These are phyloP conservation scores for Ondatra zibethicus DNA, from an alignment of 2,113 vertebrate genomes.

Conservation along the genomic window DNA sequence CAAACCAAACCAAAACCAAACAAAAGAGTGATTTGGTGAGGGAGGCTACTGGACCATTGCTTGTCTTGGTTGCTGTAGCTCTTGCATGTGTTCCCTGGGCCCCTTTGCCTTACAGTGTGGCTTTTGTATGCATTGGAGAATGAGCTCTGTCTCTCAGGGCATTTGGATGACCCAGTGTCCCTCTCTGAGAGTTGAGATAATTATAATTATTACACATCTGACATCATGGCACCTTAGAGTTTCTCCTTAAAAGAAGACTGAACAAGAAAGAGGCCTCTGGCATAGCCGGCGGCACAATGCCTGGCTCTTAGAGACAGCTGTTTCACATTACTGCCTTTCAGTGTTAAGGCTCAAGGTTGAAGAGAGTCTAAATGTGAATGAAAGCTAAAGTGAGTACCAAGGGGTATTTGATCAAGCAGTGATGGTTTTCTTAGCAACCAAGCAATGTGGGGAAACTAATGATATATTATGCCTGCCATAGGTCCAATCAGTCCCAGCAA, in stretches of 20 bases:
- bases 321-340: background rate
- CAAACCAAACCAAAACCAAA: no score
- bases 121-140: background rate
- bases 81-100: background rate
- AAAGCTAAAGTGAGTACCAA: background rate
- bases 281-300: background rate
- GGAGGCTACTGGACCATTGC: background rate
- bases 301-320: background rate
- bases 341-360: slow-evolving; percentile 32
- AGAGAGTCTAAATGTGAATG: background rate
- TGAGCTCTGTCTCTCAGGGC: background rate
- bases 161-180: background rate
- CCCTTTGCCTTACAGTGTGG: background rate
- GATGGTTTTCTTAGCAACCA: background rate
- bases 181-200: background rate
- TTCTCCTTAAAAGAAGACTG: background rate
- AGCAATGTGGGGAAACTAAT: background rate
- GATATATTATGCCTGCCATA: background rate
- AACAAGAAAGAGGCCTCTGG: background rate
- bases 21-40: background rate
- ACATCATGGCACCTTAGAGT: background rate
- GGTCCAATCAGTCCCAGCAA: background rate
- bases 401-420: background rate
- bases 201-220: background rate
- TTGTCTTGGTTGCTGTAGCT: background rate